A percentile compares a stretch with the other conserved stretches of the same genome.
Conservation (phyloP, 2,888 invertebrate species). For the Drosophila sordidula region DNA sequence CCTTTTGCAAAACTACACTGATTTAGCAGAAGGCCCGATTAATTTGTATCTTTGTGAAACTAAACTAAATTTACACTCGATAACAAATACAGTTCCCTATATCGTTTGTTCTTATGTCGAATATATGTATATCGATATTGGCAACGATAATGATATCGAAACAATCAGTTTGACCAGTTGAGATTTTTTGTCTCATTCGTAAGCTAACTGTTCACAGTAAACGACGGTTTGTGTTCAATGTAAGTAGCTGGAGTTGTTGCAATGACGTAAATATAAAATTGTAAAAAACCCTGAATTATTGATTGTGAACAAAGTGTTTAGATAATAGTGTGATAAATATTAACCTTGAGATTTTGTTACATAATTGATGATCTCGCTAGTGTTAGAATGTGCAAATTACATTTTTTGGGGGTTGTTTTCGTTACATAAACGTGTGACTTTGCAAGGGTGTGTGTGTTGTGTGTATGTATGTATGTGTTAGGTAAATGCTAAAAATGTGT, state of each 20-base stretch:
- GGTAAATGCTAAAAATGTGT: conserved; percentile 5
- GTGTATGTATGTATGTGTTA: conserved; percentile 14
- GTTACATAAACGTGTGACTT: conserved; percentile 71
- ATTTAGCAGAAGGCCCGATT: no score
- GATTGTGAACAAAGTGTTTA: conserved; percentile 38
- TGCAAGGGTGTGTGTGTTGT: conserved; percentile 30
- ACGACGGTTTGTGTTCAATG: conserved; percentile 81
- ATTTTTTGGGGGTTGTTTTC: conserved; percentile 70
- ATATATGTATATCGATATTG: conserved; percentile 19
- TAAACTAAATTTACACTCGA: no score
- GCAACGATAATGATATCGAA: conserved; percentile 8
- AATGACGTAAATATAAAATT: conserved; percentile 69
- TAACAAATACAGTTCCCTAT: neutral
- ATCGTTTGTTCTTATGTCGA: neutral
- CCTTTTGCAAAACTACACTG: no score
- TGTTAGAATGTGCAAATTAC: conserved; percentile 24
- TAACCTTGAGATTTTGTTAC: conserved; percentile 19
- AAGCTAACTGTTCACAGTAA: conserved; percentile 60
- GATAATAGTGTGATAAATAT: conserved; percentile 13
- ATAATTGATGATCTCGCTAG: conserved; percentile 26
- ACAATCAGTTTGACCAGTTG: conserved; percentile 31
- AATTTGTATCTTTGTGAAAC: no score
- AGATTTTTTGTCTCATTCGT: conserved; percentile 63
- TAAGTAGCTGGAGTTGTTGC: conserved; percentile 72
- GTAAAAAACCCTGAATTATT: conserved; percentile 38